A percentile compares a stretch with the other conserved stretches of the same genome.
Evolutionary conservation across 1,140 invertebrate species (phyloP).

Genomic region (Heterodera carotae): DNA sequence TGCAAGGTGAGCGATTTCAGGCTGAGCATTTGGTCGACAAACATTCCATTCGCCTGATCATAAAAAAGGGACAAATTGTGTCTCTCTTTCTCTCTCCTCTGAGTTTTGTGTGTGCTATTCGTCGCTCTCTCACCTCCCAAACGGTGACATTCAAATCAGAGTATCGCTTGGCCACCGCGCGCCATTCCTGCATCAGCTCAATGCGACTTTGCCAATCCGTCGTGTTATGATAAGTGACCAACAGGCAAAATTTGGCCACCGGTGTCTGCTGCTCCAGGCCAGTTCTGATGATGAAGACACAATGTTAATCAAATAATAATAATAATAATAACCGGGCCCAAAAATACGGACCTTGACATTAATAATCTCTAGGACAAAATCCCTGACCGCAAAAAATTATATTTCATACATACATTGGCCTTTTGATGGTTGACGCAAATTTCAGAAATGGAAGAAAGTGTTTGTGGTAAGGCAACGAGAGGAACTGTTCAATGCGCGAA

Average conservation of each 20-base stretch:
- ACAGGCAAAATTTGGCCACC: slow-evolving; percentile 56
- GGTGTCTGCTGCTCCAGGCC: slow-evolving; percentile 18
- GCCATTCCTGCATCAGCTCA: slow-evolving; percentile 60
- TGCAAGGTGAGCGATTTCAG: slow-evolving; percentile 59
- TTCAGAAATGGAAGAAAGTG: slow-evolving; percentile 46
- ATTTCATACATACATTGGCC: slow-evolving; percentile 29
- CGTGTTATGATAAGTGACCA: slow-evolving; percentile 58
- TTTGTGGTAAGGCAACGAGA: slow-evolving; percentile 49
- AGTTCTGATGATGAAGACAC: no score
- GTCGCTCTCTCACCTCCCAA: slow-evolving; percentile 48
- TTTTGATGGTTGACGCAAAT: slow-evolving; percentile 12
- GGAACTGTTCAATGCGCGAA: slow-evolving; percentile 37
- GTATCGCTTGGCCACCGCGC: slow-evolving; percentile 51
- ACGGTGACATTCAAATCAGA: slow-evolving; percentile 62
- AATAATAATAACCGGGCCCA: no score
- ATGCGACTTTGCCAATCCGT: slow-evolving; percentile 59
- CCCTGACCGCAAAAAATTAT: no score
- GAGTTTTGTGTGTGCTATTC: background rate
- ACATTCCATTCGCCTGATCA: slow-evolving; percentile 55
- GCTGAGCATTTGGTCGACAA: slow-evolving; percentile 64
- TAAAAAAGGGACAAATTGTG: background rate
- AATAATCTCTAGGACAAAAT: no score
- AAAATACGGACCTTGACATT: no score
- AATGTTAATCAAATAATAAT: no score
- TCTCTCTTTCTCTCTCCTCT: background rate